Evolutionary conservation across 2,888 invertebrate species (phyloP).

Genomic region (Parnassius apollo): DNA sequence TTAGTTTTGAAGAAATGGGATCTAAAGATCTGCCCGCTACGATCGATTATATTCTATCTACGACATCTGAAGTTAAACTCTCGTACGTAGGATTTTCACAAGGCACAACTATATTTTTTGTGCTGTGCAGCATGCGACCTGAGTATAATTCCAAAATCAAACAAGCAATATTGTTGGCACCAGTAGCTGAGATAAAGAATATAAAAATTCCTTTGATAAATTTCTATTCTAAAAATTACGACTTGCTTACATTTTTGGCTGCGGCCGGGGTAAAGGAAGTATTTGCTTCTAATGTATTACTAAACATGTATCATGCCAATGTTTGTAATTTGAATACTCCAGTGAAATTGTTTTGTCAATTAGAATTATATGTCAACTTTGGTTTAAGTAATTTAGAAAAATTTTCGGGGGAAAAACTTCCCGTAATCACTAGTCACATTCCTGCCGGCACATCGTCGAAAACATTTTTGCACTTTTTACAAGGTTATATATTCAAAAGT

Average conservation of each 20-base stretch:
- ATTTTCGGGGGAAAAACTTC: conserved; percentile 50
- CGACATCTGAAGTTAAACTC: conserved; percentile 46
- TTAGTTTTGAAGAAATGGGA: conserved; percentile 70
- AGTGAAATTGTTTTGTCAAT: conserved; percentile 50
- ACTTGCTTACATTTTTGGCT: conserved; percentile 40
- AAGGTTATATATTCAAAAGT: conserved; percentile 52
- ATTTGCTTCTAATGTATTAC: conserved; percentile 46
- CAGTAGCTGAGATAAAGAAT: conserved; percentile 58
- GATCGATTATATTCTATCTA: conserved; percentile 57
- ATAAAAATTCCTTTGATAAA: conserved; percentile 53
- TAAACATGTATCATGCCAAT: conserved; percentile 50
- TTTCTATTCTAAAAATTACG: conserved; percentile 45
- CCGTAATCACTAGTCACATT: conserved; percentile 60
- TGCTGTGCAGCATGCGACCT: conserved; percentile 59
- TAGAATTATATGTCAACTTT: conserved; percentile 55
- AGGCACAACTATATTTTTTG: conserved; percentile 64
- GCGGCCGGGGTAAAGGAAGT: conserved; percentile 54
- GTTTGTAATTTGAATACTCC: conserved; percentile 48
- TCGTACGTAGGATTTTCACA: conserved; percentile 71
- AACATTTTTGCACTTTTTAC: conserved; percentile 61
- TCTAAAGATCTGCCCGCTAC: conserved; percentile 60
- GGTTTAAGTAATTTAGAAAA: conserved; percentile 54
- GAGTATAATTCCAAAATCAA: conserved; percentile 64
- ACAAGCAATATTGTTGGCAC: conserved; percentile 62
- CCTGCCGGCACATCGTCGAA: conserved; percentile 62